Percentiles rank a stretch among this genome's conserved stretches.
These are phyloP conservation scores for Drosophila meridiana DNA, from an alignment of 2,888 invertebrate species.

Conservation along the genomic window DNA sequence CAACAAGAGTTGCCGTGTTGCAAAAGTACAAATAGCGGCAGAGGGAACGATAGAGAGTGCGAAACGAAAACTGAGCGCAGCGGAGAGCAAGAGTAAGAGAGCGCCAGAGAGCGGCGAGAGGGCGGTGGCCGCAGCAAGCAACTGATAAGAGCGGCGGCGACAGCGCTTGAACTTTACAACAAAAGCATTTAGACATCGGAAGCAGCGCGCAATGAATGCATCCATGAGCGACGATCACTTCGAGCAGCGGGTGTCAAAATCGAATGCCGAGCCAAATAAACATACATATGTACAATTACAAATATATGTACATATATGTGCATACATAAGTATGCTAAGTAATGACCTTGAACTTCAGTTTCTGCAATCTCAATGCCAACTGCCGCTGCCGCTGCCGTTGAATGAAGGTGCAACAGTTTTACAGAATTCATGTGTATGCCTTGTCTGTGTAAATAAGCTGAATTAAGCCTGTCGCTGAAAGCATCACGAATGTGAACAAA, in stretches of 20 bases:
- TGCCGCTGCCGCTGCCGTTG: conserved; percentile 6
- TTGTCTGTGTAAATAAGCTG: conserved; percentile 15
- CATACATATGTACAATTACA: conserved; percentile 8
- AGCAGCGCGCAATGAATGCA: conserved; percentile 22
- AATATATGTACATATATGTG: background rate
- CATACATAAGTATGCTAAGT: conserved; percentile 38
- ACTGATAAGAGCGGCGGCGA: conserved; percentile 56
- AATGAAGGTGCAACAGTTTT: conserved; percentile 66
- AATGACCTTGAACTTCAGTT: conserved; percentile 75
- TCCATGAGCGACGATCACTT: conserved; percentile 32
- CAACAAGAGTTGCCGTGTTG: conserved; percentile 51
- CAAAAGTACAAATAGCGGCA: conserved; percentile 36
- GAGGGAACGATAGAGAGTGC: conserved; percentile 15
- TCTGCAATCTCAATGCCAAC: conserved; percentile 41
- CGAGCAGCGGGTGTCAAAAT: conserved; percentile 25
- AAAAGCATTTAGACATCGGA: conserved; percentile 28
- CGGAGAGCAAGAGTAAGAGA: conserved; percentile 10
- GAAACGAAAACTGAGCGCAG: conserved; percentile 9
- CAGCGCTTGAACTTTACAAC: conserved; percentile 49
- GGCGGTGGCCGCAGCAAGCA: conserved; percentile 49
- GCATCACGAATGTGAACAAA: conserved; percentile 3
- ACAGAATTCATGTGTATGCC: conserved; percentile 12
- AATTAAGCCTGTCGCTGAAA: conserved; percentile 25
- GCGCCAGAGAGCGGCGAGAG: conserved; percentile 31
- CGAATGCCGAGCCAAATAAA: conserved; percentile 12